phyloP scores from a whole-genome alignment of 2,888 invertebrate genomes.

The Campaea margaritaria region DNA sequence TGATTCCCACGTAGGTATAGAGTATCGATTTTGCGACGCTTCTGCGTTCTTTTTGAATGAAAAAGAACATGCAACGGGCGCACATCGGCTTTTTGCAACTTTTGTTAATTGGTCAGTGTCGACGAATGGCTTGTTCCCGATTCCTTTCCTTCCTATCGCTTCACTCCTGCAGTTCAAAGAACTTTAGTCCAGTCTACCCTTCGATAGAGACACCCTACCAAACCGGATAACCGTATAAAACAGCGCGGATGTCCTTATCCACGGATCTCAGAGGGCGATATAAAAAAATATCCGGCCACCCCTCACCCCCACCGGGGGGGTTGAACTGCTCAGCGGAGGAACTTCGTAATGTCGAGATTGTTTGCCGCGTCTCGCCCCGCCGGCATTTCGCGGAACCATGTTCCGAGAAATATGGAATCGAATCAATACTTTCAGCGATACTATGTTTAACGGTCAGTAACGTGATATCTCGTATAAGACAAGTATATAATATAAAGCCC shows the following conservation, averaged over 20 bases:
- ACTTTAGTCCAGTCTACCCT: not conserved
- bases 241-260: constrained; percentile 73
- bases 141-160: no score
- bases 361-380: constrained; percentile 43
- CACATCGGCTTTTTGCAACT: no score
- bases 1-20: no score
- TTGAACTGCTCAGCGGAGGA: constrained; percentile 45
- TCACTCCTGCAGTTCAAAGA: no score
- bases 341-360: constrained; percentile 48
- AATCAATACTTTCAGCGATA: constrained; percentile 1
- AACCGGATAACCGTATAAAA: constrained; percentile 69
- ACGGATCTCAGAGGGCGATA: constrained; percentile 63
- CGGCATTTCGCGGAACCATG: constrained; percentile 35
- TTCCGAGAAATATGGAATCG: constrained; percentile 19
- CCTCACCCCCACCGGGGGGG: constrained; percentile 7
- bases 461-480: not conserved
- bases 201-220: constrained; percentile 39
- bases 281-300: constrained; percentile 53
- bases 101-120: no score
- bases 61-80: no score
- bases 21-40: no score
- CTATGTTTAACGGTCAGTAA: not conserved
- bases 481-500: not conserved
- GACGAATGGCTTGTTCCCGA: no score
- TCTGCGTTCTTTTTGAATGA: no score